Evolutionary conservation across 2,888 invertebrate species (phyloP).

Genomic region (Tiphia femorata): DNA sequence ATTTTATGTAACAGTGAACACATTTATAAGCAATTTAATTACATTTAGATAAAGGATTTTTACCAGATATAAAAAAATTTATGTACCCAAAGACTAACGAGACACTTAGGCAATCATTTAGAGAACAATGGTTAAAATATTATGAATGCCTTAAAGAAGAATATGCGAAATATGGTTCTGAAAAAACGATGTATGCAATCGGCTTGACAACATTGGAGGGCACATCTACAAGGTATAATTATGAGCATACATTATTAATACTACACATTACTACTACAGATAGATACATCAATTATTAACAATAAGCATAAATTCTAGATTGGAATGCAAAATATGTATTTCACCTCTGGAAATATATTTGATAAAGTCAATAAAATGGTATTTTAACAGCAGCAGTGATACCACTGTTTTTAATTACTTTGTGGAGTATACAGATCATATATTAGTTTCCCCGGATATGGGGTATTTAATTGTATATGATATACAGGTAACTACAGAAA

Average conservation of each 20-base stretch:
- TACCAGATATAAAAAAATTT: conserved; percentile 41
- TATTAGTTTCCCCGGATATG: conserved; percentile 67
- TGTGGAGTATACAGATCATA: conserved; percentile 68
- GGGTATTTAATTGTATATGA: conserved; percentile 72
- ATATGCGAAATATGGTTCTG: conserved; percentile 59
- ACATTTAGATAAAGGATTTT: not conserved
- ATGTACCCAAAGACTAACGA: conserved; percentile 70
- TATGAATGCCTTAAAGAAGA: conserved; percentile 70
- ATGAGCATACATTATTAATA: not conserved
- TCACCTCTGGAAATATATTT: conserved; percentile 69
- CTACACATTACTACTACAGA: not conserved
- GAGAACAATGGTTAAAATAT: conserved; percentile 71
- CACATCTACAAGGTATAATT: conserved; percentile 65
- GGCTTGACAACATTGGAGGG: conserved; percentile 69
- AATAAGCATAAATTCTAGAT: conserved; percentile 52
- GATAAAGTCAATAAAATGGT: conserved; percentile 70
- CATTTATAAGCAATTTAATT: not conserved
- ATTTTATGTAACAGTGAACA: not conserved
- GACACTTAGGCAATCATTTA: conserved; percentile 62
- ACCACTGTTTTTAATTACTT: conserved; percentile 53
- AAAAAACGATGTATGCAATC: conserved; percentile 64
- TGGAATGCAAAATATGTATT: conserved; percentile 72
- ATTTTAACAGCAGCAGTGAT: conserved; percentile 57
- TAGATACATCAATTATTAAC: too few species aligned
- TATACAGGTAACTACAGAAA: conserved; percentile 51